Conservation (phyloP, 2,888 invertebrate species). For the Drosophila colorata region DNA sequence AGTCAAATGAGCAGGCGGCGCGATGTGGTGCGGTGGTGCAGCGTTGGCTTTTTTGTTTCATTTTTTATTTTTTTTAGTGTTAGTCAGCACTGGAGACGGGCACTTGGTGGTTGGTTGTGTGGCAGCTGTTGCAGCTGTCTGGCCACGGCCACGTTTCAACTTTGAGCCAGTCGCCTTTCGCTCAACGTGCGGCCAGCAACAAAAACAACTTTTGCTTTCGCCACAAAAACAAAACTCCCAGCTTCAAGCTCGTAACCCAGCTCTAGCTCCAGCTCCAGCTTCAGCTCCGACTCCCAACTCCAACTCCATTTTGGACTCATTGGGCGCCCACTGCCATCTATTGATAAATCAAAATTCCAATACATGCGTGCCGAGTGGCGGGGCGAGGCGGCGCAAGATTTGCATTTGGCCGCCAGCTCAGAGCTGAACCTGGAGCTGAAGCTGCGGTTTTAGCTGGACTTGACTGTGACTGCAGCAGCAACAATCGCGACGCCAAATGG, state of each 20-base stretch:
- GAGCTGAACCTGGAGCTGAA: slow-evolving; percentile 26
- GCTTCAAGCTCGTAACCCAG: slow-evolving; percentile 5
- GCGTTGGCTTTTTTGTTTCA: neutral
- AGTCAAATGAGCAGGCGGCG: slow-evolving; percentile 52
- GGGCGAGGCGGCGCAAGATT: slow-evolving; percentile 54
- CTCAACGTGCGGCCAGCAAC: slow-evolving; percentile 34
- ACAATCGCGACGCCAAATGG: slow-evolving; percentile 55
- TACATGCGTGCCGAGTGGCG: slow-evolving; percentile 59
- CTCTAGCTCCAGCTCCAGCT: slow-evolving; percentile 10
- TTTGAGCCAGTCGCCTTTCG: slow-evolving; percentile 64
- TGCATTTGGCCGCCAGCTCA: slow-evolving; percentile 73
- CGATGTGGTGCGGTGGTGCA: neutral
- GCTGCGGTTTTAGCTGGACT: slow-evolving; percentile 28
- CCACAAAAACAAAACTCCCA: slow-evolving; percentile 37
- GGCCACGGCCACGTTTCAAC: slow-evolving; percentile 55
- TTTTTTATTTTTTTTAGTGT: slow-evolving; percentile 8
- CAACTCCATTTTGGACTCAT: slow-evolving; percentile 41
- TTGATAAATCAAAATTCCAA: slow-evolving; percentile 79
- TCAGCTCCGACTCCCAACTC: slow-evolving; percentile 12
- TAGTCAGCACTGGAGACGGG: slow-evolving; percentile 34
- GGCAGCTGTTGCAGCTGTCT: slow-evolving; percentile 55
- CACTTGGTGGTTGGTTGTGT: slow-evolving; percentile 7
- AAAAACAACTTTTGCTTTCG: slow-evolving; percentile 73
- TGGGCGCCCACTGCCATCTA: slow-evolving; percentile 66
- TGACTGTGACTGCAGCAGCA: slow-evolving; percentile 42